Base-by-base conservation (phyloP, 2,888 invertebrate species). In the Linyphia triangularis region DNA sequence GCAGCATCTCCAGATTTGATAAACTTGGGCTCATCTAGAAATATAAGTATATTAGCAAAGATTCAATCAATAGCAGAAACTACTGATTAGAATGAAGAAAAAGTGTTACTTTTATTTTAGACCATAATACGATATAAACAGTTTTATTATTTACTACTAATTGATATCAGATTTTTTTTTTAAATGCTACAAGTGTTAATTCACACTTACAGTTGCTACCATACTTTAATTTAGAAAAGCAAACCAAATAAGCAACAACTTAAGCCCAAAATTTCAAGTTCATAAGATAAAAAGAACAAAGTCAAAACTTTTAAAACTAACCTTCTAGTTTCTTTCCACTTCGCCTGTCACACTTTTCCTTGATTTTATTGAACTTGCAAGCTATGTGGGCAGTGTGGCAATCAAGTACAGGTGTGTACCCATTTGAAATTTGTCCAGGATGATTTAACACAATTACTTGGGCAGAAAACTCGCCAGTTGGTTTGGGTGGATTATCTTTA, bases 301-400 rank as follows among this genome's bases (percentile, higher is more conserved):
- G 13, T 33, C n/a, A 75, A 24, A 19, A 9, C 5, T 9, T 30
- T 16, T 26, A 89, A 57, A 51, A n/a, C 22, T 7, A 70, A 89
- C 89, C 89, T 90, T 91, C 91, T 19, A 91, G 65, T 63, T 91
- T 91, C 83, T 91, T 94, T 93, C 99, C 99, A 91, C 98, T 97
- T 97, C 99, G 98, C 94, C 99, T 97, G 94, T 99, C 99, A 91
- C 97, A 97, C 94, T 99, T 99, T 94, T 99, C 98, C 94, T 97
- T 97, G 93, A 99, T 97, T 94, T 99, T 98, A 82, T 96, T 95
- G 94, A 99, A 99, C 94, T 99, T 99, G 95, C 99, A 99, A 92
- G 99, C 99, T 94, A 99, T 99, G 94, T 99, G 99, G 92, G 99
- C 99, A 90, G 99, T 99, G 96, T 99, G 99, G 94, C 99, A 99